phyloP scores from a whole-genome alignment of 2,113 vertebrate genomes.

The Lota lota region DNA sequence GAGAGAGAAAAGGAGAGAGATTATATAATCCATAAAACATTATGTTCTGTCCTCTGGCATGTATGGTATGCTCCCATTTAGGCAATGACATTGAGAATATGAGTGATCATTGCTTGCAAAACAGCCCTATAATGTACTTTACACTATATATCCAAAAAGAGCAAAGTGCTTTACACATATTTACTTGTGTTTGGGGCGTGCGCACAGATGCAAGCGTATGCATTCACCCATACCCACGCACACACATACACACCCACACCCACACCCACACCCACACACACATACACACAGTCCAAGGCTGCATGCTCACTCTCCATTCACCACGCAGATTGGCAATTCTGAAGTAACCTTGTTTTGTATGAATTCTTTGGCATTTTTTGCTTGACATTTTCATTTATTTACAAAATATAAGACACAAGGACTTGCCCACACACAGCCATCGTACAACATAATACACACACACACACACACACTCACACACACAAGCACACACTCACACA shows the following conservation, averaged over 20 bases:
- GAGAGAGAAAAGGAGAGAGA: slow-evolving; percentile 56
- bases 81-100: slow-evolving; percentile 47
- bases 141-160: slow-evolving; percentile 19
- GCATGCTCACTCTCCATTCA: slow-evolving; percentile 49
- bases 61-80: slow-evolving; percentile 44
- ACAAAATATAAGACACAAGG: slow-evolving; percentile 37
- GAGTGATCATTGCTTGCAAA: slow-evolving; percentile 37
- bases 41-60: slow-evolving; percentile 45
- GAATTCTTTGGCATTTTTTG: slow-evolving; percentile 85
- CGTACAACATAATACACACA: no score
- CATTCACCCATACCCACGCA: no score
- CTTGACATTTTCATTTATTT: slow-evolving; percentile 91
- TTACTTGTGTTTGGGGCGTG: neutral
- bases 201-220: slow-evolving; percentile 2
- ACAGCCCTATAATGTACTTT: slow-evolving; percentile 9
- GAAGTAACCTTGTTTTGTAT: slow-evolving; percentile 80
- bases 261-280: slow-evolving; percentile 46
- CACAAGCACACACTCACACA: neutral
- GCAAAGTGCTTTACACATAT: slow-evolving; percentile 23
- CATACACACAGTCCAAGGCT: slow-evolving; percentile 49
- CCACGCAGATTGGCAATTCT: slow-evolving; percentile 57
- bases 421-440: no score
- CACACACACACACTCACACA: neutral
- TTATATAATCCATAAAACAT: slow-evolving; percentile 61
- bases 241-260: slow-evolving; percentile 38